Evolutionary conservation across 2,797 vertebrate genomes (phyloP).

Genomic region (Rhodeus uyekii): DNA sequence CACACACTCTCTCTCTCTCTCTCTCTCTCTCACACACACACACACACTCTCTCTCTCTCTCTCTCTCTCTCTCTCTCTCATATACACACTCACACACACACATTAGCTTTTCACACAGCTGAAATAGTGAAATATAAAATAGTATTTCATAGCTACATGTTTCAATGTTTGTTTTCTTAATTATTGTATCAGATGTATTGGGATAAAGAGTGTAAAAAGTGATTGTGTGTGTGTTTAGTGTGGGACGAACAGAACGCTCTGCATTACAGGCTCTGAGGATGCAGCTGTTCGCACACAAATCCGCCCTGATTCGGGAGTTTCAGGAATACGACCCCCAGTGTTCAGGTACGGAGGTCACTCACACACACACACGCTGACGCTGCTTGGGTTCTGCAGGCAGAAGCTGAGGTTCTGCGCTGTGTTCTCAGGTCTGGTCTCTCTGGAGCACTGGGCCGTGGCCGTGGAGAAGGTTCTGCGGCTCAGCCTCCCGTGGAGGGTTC

Average conservation of each 20-base stretch:
- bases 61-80: no score
- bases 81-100: no score
- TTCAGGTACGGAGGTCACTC: constrained; percentile 77
- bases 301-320: constrained; percentile 83
- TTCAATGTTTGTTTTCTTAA: no score
- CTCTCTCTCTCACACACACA: no score
- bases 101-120: no score
- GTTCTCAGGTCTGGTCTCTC: constrained; percentile 65
- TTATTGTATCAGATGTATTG: not conserved
- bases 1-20: no score
- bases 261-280: constrained; percentile 85
- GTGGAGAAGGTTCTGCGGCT: constrained; percentile 83
- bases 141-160: no score
- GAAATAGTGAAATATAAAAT: no score
- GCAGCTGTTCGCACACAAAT: constrained; percentile 88
- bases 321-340: constrained; percentile 75
- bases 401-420: no score
- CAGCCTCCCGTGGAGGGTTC: constrained; percentile 88
- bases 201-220: not conserved
- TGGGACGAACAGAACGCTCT: constrained; percentile 88
- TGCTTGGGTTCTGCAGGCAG: no score
- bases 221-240: constrained; percentile 66
- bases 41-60: no score
- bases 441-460: constrained; percentile 84
- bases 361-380: constrained; percentile 3